Evolutionary conservation across 2,797 vertebrate species (phyloP), one percentile per base, ranked within the genome.

Genomic region (Fundulus diaphanus): DNA sequence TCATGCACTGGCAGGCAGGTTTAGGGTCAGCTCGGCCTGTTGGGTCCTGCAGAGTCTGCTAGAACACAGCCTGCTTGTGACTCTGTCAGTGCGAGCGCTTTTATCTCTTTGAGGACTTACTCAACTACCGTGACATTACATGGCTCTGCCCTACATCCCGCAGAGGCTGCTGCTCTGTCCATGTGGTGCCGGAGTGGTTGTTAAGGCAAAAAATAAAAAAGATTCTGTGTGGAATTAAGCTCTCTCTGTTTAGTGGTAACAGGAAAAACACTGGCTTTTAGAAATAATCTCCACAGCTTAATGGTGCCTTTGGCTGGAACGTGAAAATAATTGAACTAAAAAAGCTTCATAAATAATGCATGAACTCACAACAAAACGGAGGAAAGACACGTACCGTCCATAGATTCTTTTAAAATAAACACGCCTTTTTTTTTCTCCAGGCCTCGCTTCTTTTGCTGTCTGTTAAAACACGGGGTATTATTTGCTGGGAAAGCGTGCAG

Each of bases 71-170:
- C 79, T 63, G 87, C 82, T 85, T 83, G 70, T 72, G 70, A 75
- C 76, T 82, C 72, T 84, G 84, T 90, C 87, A 88, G 78, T 68
- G 70, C 33, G 79, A 87, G 79, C 66, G 57, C 80, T 78, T 70
- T 83, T 33, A 75, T 73, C 57, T 83, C 80, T 88, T 73, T 87
- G 81, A 92, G 81, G 81, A 89, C 84, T 79, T 72, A 79, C 68
- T 81, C 88, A 91, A 87, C 81, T 77, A 77, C 78, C 82, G 42
- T 48, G 85, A 31, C 70, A 68, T 81, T 76, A 82, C 77, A 78
- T 24, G 61, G 72, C 74, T 80, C 57, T 52, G 42, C 78, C 51
- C 76, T 73, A 56, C 70, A 70, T 82, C 79, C 79, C 77, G 68
- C 80, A 77, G 85, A 78, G 77, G 49, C 65, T 74, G 77, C 72